These are phyloP conservation scores for Athetis lepigone DNA, from an alignment of 2,888 invertebrate species.

Conservation along the genomic window DNA sequence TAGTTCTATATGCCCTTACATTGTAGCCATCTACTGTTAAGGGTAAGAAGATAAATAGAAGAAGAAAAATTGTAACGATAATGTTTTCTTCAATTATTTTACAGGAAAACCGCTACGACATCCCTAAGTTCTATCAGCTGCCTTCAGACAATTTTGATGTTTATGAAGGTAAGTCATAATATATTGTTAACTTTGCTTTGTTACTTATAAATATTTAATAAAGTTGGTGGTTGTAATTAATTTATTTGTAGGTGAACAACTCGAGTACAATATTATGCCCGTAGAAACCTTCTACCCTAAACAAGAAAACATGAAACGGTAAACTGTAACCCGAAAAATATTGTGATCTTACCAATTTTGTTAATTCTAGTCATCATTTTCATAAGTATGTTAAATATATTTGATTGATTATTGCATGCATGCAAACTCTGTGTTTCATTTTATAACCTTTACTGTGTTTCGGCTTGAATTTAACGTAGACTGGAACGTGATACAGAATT, in stretches of 20 bases:
- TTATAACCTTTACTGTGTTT: not conserved
- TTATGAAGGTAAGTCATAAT: constrained; percentile 71
- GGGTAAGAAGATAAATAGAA: too few species aligned
- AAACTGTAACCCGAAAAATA: constrained; percentile 11
- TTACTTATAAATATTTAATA: not conserved
- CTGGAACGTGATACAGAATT: constrained; percentile 35
- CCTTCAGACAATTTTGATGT: constrained; percentile 72
- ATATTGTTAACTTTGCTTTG: not conserved
- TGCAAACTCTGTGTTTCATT: constrained; percentile 40
- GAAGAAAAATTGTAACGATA: too few species aligned
- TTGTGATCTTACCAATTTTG: constrained; percentile 9
- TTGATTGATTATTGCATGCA: constrained; percentile 50
- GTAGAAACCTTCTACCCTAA: constrained; percentile 73
- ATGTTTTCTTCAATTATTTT: constrained; percentile 27
- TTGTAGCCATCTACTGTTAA: too few species aligned
- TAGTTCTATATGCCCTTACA: too few species aligned
- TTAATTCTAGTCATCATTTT: constrained; percentile 47
- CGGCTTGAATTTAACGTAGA: constrained; percentile 2
- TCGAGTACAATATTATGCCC: constrained; percentile 59
- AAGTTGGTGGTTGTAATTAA: not conserved
- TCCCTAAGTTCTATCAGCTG: constrained; percentile 82
- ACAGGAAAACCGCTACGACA: constrained; percentile 84
- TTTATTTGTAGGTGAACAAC: constrained; percentile 42
- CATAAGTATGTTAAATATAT: constrained; percentile 47
- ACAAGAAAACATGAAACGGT: constrained; percentile 74